Percentiles rank a stretch among this genome's conserved stretches.
These are phyloP conservation scores for Margarornis squamiger DNA, from an alignment of 2,797 vertebrate genomes.

Conservation along the genomic window DNA sequence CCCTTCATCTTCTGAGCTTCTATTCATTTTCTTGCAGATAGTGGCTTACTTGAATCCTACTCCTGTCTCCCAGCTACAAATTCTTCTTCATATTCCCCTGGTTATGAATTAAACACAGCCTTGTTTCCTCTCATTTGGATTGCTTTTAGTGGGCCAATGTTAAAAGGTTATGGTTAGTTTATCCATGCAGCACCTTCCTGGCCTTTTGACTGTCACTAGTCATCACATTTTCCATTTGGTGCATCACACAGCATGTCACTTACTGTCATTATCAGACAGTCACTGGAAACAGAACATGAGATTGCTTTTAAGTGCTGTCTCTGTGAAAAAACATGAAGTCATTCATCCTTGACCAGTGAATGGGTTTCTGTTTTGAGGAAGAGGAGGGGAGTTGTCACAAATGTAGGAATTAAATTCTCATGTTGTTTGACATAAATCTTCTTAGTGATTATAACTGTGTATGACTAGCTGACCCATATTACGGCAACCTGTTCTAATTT, in stretches of 20 bases:
- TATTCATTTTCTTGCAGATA: not conserved
- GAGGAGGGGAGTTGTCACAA: not conserved
- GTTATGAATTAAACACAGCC: not conserved
- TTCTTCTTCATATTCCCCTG: not conserved
- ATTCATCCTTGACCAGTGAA: not conserved
- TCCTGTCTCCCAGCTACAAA: not conserved
- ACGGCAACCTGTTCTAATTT: constrained; percentile 20
- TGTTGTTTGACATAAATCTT: not conserved
- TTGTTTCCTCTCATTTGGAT: not conserved
- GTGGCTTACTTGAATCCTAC: not conserved
- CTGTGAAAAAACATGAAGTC: not conserved
- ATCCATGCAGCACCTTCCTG: not conserved
- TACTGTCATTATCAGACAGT: not conserved
- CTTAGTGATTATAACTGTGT: constrained; percentile 2
- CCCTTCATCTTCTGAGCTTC: not conserved
- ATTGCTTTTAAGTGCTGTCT: not conserved
- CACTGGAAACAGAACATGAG: not conserved
- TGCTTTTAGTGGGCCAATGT: not conserved
- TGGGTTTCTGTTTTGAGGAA: not conserved
- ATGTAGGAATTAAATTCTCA: constrained; percentile 5
- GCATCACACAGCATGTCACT: not conserved
- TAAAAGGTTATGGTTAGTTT: not conserved
- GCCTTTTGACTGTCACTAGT: not conserved
- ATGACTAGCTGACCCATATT: not conserved
- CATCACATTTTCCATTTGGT: not conserved